A percentile compares a stretch with the other conserved stretches of the same genome.
Evolutionary conservation across 1,140 invertebrate species (phyloP).

Genomic region (Odontomachus brunneus): DNA sequence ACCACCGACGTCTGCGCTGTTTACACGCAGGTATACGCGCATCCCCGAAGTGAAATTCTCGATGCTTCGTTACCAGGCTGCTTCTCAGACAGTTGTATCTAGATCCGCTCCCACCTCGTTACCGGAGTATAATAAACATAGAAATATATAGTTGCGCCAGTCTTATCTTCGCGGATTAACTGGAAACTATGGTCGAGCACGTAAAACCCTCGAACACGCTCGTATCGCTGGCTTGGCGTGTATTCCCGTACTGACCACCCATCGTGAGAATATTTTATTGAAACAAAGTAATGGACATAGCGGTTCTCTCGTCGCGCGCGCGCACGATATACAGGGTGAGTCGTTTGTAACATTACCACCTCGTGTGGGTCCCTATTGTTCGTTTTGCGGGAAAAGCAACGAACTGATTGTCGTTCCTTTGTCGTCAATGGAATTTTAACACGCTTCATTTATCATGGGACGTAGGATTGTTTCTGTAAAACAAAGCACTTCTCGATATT

Average conservation of each 20-base stretch:
- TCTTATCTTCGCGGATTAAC: constrained; percentile 53
- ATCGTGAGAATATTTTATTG: constrained; percentile 53
- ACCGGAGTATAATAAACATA: constrained; percentile 70
- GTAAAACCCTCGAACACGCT: constrained; percentile 49
- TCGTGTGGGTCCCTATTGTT: neutral
- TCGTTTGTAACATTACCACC: constrained; percentile 4
- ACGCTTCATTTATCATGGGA: too few species aligned
- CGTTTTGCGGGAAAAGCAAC: constrained; percentile 14
- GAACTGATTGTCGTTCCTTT: too few species aligned
- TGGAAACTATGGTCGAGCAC: constrained; percentile 26
- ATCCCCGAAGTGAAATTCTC: constrained; percentile 51
- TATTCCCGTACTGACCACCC: constrained; percentile 36
- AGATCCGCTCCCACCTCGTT: constrained; percentile 57
- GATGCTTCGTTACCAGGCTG: constrained; percentile 65
- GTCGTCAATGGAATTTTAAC: too few species aligned
- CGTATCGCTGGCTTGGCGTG: constrained; percentile 11
- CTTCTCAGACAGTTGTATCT: constrained; percentile 49
- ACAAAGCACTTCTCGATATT: too few species aligned
- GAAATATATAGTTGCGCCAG: constrained; percentile 58
- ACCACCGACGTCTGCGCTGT: neutral
- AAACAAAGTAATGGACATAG: constrained; percentile 48
- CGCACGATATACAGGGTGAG: neutral
- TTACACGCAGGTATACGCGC: constrained; percentile 36
- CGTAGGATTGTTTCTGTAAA: too few species aligned
- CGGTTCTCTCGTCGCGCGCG: neutral